These are phyloP conservation scores for Myopa tessellatipennis DNA, from an alignment of 2,888 invertebrate species.

Conservation along the genomic window DNA sequence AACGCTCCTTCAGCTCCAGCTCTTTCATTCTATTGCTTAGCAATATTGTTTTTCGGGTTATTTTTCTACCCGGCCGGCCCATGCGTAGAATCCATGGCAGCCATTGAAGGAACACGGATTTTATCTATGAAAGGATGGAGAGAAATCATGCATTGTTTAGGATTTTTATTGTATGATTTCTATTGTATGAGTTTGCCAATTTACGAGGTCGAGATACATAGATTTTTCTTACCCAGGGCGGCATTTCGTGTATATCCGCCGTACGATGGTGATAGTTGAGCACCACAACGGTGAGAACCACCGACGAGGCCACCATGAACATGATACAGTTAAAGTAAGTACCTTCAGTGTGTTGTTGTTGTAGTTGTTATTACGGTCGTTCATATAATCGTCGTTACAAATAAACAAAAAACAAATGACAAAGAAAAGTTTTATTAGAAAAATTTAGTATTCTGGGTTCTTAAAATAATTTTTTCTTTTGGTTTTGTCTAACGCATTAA, in stretches of 20 bases:
- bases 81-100: conserved; percentile 96
- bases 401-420: conserved; percentile 63
- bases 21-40: conserved; percentile 93
- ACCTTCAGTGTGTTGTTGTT: conserved; percentile 72
- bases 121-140: conserved; percentile 75
- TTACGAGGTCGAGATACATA: not conserved
- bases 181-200: too few relatives aligned
- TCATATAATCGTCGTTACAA: not conserved
- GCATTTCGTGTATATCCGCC: conserved; percentile 97
- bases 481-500: too few relatives aligned
- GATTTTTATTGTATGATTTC: not conserved
- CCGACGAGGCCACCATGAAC: conserved; percentile 99
- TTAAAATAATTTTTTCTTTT: conserved; percentile 44
- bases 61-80: conserved; percentile 95
- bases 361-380: conserved; percentile 5
- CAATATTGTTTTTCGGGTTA: conserved; percentile 89
- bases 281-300: conserved; percentile 95
- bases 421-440: conserved; percentile 34
- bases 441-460: conserved; percentile 51
- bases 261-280: conserved; percentile 97
- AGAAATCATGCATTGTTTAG: not conserved
- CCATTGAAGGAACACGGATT: conserved; percentile 96
- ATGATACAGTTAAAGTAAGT: conserved; percentile 99
- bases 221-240: conserved; percentile 84
- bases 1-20: conserved; percentile 91